phyloP scores from a whole-genome alignment of 2,113 vertebrate species.

The Notothenia coriiceps region DNA sequence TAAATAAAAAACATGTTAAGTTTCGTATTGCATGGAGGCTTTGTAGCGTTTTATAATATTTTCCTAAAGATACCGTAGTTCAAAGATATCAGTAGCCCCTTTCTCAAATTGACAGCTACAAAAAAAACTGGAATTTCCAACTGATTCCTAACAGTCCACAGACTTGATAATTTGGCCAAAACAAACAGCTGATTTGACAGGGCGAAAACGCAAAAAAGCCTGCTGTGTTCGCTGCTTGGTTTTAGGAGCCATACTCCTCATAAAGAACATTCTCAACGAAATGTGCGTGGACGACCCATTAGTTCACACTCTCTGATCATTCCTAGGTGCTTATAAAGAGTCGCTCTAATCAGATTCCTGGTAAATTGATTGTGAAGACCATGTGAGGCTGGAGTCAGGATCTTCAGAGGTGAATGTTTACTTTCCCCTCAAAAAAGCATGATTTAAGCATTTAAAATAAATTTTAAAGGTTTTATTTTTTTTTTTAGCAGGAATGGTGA shows the following conservation, averaged over 20 bases:
- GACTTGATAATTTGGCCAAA: background rate
- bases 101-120: background rate
- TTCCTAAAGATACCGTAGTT: background rate
- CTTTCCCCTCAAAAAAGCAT: background rate
- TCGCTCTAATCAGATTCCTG: conserved; percentile 51
- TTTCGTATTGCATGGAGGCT: conserved; percentile 12
- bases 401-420: background rate
- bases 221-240: background rate
- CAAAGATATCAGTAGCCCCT: background rate
- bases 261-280: conserved; percentile 21
- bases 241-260: background rate
- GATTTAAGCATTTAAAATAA: background rate
- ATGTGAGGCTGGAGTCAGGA: conserved; percentile 1
- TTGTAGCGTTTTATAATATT: background rate
- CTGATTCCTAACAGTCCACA: background rate
- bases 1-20: background rate
- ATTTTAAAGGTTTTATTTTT: background rate
- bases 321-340: conserved; percentile 50
- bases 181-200: conserved; percentile 2
- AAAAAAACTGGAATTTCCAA: conserved; percentile 1
- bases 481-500: background rate
- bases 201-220: background rate
- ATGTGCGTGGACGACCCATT: conserved; percentile 34
- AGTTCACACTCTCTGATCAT: conserved; percentile 27
- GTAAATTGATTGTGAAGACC: conserved; percentile 49